phyloP scores from a whole-genome alignment of 2,113 vertebrate species.

The Brachionichthys hirsutus region DNA sequence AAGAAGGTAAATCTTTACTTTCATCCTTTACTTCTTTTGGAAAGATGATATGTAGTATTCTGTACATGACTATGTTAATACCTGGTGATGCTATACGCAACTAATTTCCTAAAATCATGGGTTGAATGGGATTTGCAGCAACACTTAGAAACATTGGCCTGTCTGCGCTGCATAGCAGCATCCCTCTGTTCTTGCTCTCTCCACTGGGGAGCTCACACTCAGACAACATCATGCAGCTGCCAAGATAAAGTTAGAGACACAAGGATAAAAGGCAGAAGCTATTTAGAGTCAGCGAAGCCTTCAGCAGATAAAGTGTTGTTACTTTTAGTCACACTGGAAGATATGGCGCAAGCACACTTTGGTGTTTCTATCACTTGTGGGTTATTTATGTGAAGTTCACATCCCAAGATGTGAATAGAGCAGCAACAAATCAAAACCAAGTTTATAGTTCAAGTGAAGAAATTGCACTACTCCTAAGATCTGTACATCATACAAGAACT shows the following conservation, averaged over 20 bases:
- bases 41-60: no score
- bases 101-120: not conserved
- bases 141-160: not conserved
- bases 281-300: constrained; percentile 29
- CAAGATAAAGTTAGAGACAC: constrained; percentile 57
- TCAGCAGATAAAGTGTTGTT: constrained; percentile 42
- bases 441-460: constrained; percentile 12
- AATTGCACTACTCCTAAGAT: constrained; percentile 2
- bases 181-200: constrained; percentile 23
- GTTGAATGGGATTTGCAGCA: not conserved
- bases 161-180: constrained; percentile 18
- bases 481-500: constrained; percentile 4
- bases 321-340: constrained; percentile 14
- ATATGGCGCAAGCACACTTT: not conserved
- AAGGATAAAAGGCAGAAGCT: constrained; percentile 40
- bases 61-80: no score
- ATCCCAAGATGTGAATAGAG: constrained; percentile 14
- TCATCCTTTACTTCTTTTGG: no score
- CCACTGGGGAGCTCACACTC: constrained; percentile 34
- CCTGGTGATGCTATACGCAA: not conserved
- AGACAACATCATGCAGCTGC: constrained; percentile 43
- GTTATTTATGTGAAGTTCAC: constrained; percentile 16
- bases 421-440: constrained; percentile 4
- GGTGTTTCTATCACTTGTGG: constrained; percentile 3
- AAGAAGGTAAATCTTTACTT: no score